phyloP scores from a whole-genome alignment of 2,888 invertebrate species.

The Drosophila prostipennis region DNA sequence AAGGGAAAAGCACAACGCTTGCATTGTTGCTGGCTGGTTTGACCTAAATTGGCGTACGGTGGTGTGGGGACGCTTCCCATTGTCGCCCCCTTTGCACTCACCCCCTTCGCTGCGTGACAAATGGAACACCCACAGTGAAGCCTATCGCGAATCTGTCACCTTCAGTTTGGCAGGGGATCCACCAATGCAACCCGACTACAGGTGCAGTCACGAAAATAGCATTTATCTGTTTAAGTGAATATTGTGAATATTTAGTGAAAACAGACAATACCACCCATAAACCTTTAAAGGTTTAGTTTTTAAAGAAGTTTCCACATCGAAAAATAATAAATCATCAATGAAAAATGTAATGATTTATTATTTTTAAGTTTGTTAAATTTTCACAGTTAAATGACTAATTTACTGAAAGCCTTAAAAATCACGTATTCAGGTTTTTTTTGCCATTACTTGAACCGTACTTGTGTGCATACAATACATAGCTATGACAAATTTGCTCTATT shows the following conservation, averaged over 20 bases:
- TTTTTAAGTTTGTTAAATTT: neutral
- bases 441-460: neutral
- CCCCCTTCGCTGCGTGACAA: neutral
- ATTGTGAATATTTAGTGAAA: no score
- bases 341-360: neutral
- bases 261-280: no score
- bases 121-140: conserved; percentile 15
- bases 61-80: conserved; percentile 1
- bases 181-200: neutral
- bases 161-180: conserved; percentile 2
- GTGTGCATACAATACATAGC: conserved; percentile 6
- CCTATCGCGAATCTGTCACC: conserved; percentile 22
- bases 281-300: no score
- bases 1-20: conserved; percentile 4
- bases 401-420: neutral
- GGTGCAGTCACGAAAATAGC: neutral
- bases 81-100: neutral
- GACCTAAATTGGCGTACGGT: conserved; percentile 58
- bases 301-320: no score
- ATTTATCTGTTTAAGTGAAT: neutral
- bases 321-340: no score
- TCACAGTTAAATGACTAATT: neutral
- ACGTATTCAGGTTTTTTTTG: neutral
- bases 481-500: conserved; percentile 24
- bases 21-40: conserved; percentile 45